Evolutionary conservation across 2,113 vertebrate species (phyloP), one percentile per base, ranked within the genome.

Genomic region (Rynchops niger): DNA sequence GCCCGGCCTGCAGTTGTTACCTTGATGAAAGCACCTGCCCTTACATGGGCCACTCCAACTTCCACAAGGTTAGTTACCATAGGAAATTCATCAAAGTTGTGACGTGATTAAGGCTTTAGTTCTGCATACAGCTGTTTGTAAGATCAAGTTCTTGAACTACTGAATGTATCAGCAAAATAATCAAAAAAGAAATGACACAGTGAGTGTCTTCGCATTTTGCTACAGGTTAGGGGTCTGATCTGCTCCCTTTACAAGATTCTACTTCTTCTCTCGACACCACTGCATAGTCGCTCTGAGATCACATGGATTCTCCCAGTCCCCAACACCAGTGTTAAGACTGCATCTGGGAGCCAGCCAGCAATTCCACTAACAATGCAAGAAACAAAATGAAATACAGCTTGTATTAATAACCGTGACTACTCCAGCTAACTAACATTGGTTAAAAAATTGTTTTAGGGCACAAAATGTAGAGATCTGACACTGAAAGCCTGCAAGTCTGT

Each of bases 401-500:
- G 0, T 14, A 42, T 5, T 5, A 40, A 34, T 8, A 58, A 25
- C 49, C 3, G 3, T 2, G 65, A 11, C 53, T 7, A 8, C 59
- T 20, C 63, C 74, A 25, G 45, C 45, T 20, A 66, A 32, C 45
- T 25, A n/a, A 11, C 34, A 15, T 1, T 6, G 21, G 16, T 47
- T 59, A 40, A 42, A 82, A 42, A 50, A 11, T 4, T 10, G 26
- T 0, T 53, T 69, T 32, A 56, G 27, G 83, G 89, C 62, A 36
- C 5, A 15, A 49, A 52, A 16, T 1, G 19, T 2, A 4, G n/a
- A 42, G 47, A 21, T 12, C 25, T 6, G 70, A n/a, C 58, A 3
- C 43, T 0, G 58, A 17, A n/a, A 22, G 61, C 12, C 66, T 2
- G 12, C 50, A 5, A 10, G 53, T 5, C 40, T 13, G 2, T 1